Base-by-base conservation (phyloP, 2,888 invertebrate genomes). In the Aleiodes testaceus region DNA sequence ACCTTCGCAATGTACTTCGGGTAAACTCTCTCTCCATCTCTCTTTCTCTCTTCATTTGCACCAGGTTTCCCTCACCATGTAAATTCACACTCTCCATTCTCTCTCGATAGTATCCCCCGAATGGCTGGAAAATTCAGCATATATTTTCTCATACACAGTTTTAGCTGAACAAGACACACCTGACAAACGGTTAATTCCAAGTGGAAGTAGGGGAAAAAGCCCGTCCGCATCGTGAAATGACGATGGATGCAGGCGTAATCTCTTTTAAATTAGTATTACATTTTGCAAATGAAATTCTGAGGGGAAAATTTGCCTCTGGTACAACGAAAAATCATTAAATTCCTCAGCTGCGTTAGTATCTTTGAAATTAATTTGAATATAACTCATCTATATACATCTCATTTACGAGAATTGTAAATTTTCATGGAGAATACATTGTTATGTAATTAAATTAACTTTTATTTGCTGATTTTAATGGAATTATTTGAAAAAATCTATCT, bases 221-320 rank as follows among this genome's bases (percentile, higher is more conserved):
- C 22, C 22, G 52, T 52, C 52, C 52, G 52, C 36, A 9, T 36
- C 52, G n/a, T 18, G 4, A 22, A 52, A 52, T 52, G 78, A 73
- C 69, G 69, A 66, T 75, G 73, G 77, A 81, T 79, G 79, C 78
- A 77, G 72, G 80, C 79, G 78, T 82, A 82, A 82, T 82, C 79
- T 81, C 80, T 82, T 81, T 82, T 77, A 82, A 81, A 82, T 82
- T 82, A 82, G 79, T 81, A 81, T 81, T 79, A 80, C 79, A 77
- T 77, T 80, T 75, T 80, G 78, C 20, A 81, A 78, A 36, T 36
- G 36, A 74, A 79, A 68, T 70, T 73, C 61, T 49, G n/a, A 22
- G 52, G 52, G 52, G n/a, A 18, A 71, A 72, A 67, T 72, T 75
- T 72, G 36, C 36, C 36, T 36, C 11, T 36, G 11, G 69, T 67